A percentile compares a stretch with the other conserved stretches of the same genome.
phyloP scores from a whole-genome alignment of 2,797 vertebrate species.

The Mycteria americana region DNA sequence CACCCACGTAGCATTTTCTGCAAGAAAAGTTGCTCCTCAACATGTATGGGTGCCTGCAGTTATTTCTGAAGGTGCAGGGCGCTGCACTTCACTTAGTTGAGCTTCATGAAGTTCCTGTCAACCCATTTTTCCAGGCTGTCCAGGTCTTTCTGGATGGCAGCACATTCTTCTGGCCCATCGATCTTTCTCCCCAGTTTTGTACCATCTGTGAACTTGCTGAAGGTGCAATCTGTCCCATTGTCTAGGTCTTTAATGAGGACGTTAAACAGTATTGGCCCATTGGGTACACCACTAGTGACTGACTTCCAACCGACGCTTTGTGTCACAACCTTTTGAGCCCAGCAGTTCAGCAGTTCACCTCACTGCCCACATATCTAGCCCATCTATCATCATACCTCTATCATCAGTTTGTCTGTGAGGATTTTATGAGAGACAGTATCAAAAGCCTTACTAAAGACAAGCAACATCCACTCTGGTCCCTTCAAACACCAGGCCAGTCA shows the following conservation, averaged over 20 bases:
- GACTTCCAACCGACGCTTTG: not conserved
- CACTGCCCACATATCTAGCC: not conserved
- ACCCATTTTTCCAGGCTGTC: not conserved
- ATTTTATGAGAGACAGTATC: not conserved
- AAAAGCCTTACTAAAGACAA: not conserved
- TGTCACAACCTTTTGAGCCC: not conserved
- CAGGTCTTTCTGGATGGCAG: not conserved
- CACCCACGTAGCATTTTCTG: not conserved
- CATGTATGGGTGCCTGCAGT: too few relatives aligned
- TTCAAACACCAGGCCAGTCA: not conserved
- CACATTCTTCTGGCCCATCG: not conserved
- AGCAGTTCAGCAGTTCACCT: not conserved
- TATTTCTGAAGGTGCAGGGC: not conserved
- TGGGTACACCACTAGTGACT: not conserved
- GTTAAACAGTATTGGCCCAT: not conserved
- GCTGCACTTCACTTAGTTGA: not conserved
- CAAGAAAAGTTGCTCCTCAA: not conserved
- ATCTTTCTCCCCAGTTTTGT: not conserved
- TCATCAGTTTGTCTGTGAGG: not conserved
- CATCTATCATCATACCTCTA: not conserved
- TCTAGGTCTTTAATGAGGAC: not conserved
- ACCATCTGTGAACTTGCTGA: not conserved
- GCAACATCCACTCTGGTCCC: not conserved
- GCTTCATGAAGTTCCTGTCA: not conserved
- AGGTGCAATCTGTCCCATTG: not conserved